phyloP scores from a whole-genome alignment of 2,113 vertebrate species.

The Empidonax traillii region DNA sequence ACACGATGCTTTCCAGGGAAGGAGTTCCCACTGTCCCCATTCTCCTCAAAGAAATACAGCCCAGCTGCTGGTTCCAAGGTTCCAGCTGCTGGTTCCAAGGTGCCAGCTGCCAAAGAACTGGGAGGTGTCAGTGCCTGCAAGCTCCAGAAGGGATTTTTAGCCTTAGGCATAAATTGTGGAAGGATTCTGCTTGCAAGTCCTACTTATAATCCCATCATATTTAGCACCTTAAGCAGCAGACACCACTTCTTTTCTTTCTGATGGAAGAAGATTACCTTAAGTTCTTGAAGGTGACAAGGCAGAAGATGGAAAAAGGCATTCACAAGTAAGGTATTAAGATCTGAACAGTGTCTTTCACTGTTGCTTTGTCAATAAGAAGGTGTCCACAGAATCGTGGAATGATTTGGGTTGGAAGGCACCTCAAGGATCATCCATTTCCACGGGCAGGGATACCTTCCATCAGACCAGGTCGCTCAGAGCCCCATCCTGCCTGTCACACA shows the following conservation, averaged over 20 bases:
- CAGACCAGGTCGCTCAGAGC: neutral
- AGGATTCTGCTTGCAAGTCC: neutral
- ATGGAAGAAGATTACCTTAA: neutral
- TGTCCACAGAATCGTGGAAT: neutral
- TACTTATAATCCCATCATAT: neutral
- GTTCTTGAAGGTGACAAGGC: neutral
- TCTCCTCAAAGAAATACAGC: neutral
- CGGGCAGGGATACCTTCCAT: neutral
- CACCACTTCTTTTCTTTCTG: no score
- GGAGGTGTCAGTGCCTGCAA: neutral
- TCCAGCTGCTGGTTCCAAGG: neutral
- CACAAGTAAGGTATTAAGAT: rapidly evolving
- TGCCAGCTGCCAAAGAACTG: neutral
- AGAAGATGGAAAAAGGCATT: neutral
- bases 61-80: neutral
- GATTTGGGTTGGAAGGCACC: neutral
- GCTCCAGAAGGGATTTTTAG: neutral
- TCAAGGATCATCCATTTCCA: neutral
- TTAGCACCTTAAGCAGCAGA: neutral
- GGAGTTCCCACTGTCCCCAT: neutral
- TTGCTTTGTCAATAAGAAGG: neutral
- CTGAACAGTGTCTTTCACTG: neutral
- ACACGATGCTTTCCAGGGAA: neutral
- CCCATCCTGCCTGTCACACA: neutral
- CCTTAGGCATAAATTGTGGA: neutral